Percentiles rank a stretch among this genome's conserved stretches.
Conservation (phyloP, 2,797 vertebrate species). For the Avahi laniger region DNA sequence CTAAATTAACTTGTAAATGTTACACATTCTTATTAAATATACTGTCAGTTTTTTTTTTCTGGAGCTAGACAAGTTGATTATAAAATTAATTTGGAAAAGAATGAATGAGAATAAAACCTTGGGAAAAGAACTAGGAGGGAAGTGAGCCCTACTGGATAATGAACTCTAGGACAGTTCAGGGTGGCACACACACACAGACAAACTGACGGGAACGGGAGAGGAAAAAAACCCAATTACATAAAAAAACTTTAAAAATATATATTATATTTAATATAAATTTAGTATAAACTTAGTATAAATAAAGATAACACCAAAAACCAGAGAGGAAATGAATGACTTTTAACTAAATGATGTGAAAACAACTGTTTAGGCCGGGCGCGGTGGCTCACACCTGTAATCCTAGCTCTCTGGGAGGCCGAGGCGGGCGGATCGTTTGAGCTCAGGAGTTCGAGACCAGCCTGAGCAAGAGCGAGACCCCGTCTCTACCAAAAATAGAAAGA, state of each 20-base stretch:
- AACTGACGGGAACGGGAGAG: background rate
- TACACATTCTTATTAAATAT: background rate
- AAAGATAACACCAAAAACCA: background rate
- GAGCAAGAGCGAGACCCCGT: too few relatives aligned
- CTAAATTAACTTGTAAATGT: background rate
- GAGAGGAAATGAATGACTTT: background rate
- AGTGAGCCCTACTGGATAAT: background rate
- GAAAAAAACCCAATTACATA: background rate
- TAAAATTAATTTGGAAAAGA: background rate
- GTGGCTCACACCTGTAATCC: too few relatives aligned
- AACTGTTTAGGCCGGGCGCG: background rate
- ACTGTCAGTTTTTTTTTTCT: background rate
- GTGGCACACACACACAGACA: rapidly evolving
- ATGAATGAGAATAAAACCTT: background rate
- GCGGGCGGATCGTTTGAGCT: too few relatives aligned
- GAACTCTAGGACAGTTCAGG: background rate
- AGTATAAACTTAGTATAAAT: background rate
- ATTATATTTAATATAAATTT: background rate
- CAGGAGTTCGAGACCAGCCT: too few relatives aligned
- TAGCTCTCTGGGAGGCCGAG: too few relatives aligned
- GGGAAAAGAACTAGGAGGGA: background rate
- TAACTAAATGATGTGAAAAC: background rate
- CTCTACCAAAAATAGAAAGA: too few relatives aligned
- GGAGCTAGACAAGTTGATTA: background rate
- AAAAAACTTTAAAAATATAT: background rate